Conservation (phyloP, 2,797 vertebrate species). For the Aldrovandia affinis region DNA sequence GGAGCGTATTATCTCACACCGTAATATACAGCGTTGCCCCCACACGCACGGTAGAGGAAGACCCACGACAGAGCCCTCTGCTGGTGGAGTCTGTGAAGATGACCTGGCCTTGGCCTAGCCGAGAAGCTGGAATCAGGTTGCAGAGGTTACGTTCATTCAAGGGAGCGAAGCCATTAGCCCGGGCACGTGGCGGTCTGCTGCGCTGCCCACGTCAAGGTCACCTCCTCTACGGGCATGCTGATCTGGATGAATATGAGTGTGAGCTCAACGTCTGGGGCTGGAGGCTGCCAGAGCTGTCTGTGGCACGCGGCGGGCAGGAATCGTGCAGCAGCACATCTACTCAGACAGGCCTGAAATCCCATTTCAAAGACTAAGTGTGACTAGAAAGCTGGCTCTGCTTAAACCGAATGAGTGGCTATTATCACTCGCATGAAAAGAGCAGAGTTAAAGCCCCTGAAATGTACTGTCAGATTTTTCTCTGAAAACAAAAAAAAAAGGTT, state of each 20-base stretch:
- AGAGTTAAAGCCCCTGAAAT: conserved; percentile 27
- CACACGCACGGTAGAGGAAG: no score
- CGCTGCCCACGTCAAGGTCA: conserved; percentile 17
- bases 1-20: no score
- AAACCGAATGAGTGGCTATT: conserved; percentile 31
- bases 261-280: conserved; percentile 3
- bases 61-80: no score
- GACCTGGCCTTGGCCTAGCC: no score
- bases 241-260: conserved; percentile 33
- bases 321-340: conserved; percentile 16
- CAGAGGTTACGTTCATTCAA: not conserved
- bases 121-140: not conserved
- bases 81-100: no score
- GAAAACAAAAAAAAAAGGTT: not conserved
- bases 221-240: not conserved
- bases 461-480: conserved; percentile 29
- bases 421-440: conserved; percentile 28
- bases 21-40: no score
- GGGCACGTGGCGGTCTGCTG: not conserved
- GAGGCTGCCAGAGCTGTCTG: conserved; percentile 8
- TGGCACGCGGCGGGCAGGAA: conserved; percentile 11
- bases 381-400: conserved; percentile 10
- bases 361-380: conserved; percentile 22
- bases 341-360: conserved; percentile 36
- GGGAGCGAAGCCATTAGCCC: not conserved